Conservation (phyloP, 2,888 invertebrate species). For the Neria commutata region DNA sequence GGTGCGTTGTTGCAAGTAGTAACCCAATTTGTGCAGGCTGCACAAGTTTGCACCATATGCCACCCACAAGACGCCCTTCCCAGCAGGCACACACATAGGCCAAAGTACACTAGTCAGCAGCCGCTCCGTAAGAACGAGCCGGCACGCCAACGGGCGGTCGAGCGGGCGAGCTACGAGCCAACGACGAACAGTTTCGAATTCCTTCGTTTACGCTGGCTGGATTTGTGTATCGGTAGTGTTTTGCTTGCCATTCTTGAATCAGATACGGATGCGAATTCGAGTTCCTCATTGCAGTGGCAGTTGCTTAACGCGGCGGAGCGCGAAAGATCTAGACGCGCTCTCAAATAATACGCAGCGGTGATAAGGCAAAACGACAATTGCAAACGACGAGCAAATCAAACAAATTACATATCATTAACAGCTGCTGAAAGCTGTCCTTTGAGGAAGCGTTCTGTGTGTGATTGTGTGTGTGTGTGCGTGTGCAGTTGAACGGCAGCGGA, state of each 20-base stretch:
- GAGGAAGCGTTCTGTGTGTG: neutral
- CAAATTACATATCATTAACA: conserved; percentile 11
- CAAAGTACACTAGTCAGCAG: no score
- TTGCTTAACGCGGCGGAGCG: conserved; percentile 51
- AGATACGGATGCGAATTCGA: conserved; percentile 25
- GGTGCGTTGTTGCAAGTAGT: no score
- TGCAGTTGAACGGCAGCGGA: conserved; percentile 2
- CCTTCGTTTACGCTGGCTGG: no score
- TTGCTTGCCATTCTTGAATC: conserved; percentile 14
- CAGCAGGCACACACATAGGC: no score
- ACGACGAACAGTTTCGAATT: conserved; percentile 21
- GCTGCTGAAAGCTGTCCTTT: neutral
- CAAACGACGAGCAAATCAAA: no score
- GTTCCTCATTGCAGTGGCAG: conserved; percentile 54
- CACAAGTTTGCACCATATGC: conserved; percentile 2
- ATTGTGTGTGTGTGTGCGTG: neutral
- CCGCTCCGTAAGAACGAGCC: conserved; percentile 15
- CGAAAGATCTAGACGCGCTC: neutral
- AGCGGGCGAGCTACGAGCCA: conserved; percentile 13
- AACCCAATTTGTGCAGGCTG: neutral
- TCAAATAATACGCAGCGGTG: conserved; percentile 1
- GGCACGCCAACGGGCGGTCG: conserved; percentile 11
- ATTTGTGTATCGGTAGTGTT: no score
- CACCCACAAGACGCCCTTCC: conserved; percentile 4
- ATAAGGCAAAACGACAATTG: neutral